Evolutionary conservation across 2,797 vertebrate genomes (phyloP), one percentile per base, ranked within the genome.

Genomic region (Notolabrus celidotus): DNA sequence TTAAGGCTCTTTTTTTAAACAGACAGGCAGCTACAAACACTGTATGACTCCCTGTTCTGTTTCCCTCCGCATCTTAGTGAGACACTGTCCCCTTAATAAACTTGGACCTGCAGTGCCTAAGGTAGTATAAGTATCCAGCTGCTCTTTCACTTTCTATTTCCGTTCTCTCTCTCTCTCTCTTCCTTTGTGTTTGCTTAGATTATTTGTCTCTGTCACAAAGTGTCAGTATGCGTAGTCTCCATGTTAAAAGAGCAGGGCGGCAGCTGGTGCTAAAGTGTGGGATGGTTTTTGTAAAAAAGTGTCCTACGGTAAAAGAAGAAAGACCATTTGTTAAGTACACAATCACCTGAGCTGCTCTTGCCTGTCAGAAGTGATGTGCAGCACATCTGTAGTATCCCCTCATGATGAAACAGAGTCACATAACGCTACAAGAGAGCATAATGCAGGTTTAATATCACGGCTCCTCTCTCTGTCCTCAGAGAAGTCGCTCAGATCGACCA

Each of bases 401-500:
- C 12, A 22, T 31, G 6, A 50, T 60, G 9, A 63, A 25, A 55
- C 38, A 38, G 15, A 51, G 46, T 41, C 8, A 20, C 22, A 52
- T 27, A 31, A 50, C 1, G 53, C 7, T 9, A 29, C 16, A 42
- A n/a, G 29, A 50, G 8, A 42, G 12, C 20, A 8, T 42, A 16
- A n/a, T 10, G 7, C 38, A 1, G 7, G 19, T 25, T 41, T 72
- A 47, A 74, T 2, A 16, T 17, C 10, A 0, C 15, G 3, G 0
- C 39, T 23, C 29, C 15, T 3, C 11, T 29, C 22, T 57, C n/a
- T 80, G 31, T 70, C 23, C 54, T 9, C 92, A 99, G 98, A 93
- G 97, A 99, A 89, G 98, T 98, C 80, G 92, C 96, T 71, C 97
- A 99, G 92, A 99, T 99, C 0, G 97, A 99, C 89, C 96, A 97